Base-by-base conservation (phyloP, 1,140 invertebrate genomes). In the Nomia melanderi region DNA sequence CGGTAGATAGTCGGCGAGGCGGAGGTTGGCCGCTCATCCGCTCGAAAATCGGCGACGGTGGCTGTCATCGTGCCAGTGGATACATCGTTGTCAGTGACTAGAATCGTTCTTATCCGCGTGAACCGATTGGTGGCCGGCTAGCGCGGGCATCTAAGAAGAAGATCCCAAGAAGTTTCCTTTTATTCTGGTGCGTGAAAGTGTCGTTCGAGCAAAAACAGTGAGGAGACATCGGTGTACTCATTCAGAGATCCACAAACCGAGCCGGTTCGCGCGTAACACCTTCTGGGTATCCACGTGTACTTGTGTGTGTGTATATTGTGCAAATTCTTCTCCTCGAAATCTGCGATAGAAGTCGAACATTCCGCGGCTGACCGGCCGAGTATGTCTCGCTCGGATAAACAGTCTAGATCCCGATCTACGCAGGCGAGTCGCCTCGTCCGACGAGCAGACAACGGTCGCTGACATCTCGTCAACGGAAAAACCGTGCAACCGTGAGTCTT, bases 401-500 rank as follows among this genome's bases (percentile, higher is more conserved):
- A 54, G 39, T 66, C 33, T 39, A 25, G 47, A 64, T 53, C 50
- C 62, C 64, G 54, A 36, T 33, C 33, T 57, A 50, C 14, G 31
- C 31, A 36, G 41, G 23, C 59, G 8, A 36, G 33, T 8, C 25
- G 25, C 56, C 47, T 67, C 39, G 53, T 41, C 53, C 78, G 36
- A 81, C 44, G 62, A 67, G 36, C 39, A 39, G 44, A 29, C 39
- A 50, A 17, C 27, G 70, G 23, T 67, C 64, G 72, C 67, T 81
- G 78, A 81, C 79, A 53, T 60, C 66, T 36, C 14, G 41, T 44
- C 36, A 20, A 12, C 44, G 36, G 44, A 59, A 56, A 72, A 62
- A 82, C n/a, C 27, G 78, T 53, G 59, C 47, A 50, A 36, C 66
- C 73, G 80, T 82, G 73, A 82, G 80, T 82, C 47, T 82, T 82